Percentiles rank a stretch among this genome's conserved stretches.
Evolutionary conservation across 2,888 invertebrate species (phyloP).

Genomic region (Sturmia bella): DNA sequence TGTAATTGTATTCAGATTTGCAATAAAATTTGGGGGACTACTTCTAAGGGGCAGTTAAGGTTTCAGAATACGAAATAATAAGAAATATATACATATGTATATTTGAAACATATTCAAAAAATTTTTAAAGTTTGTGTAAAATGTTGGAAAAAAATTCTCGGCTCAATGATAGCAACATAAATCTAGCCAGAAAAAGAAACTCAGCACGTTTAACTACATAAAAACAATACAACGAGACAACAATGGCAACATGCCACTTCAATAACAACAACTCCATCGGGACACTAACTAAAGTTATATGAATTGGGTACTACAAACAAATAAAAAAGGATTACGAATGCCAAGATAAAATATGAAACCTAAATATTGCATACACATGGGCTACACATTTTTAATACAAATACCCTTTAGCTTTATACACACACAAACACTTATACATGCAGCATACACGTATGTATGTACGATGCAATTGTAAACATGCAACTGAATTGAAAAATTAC

Average conservation of each 20-base stretch:
- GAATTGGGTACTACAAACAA: conserved; percentile 6
- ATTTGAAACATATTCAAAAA: not conserved
- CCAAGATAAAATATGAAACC: conserved; percentile 49
- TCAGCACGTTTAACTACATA: conserved; percentile 50
- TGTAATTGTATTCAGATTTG: too few species aligned
- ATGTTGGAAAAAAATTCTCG: not conserved
- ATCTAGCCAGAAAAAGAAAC: conserved; percentile 28
- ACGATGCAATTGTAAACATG: conserved; percentile 42
- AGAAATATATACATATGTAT: too few species aligned
- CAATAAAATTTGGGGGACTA: too few species aligned
- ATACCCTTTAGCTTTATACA: not conserved
- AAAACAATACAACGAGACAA: conserved; percentile 16
- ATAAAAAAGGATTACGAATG: conserved; percentile 36
- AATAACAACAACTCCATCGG: conserved; percentile 65
- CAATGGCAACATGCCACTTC: conserved; percentile 58
- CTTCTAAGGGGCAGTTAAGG: too few species aligned
- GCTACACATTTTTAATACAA: not conserved
- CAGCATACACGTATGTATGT: not conserved
- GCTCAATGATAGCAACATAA: conserved; percentile 63
- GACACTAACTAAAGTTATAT: conserved; percentile 48
- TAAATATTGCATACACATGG: conserved; percentile 17
- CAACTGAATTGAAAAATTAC: conserved; percentile 36
- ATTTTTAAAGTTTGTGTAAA: not conserved
- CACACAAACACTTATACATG: not conserved
- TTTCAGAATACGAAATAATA: too few species aligned